A percentile compares a stretch with the other conserved stretches of the same genome.
These are phyloP conservation scores for Machimus atricapillus DNA, from an alignment of 2,888 invertebrate species.

Conservation along the genomic window DNA sequence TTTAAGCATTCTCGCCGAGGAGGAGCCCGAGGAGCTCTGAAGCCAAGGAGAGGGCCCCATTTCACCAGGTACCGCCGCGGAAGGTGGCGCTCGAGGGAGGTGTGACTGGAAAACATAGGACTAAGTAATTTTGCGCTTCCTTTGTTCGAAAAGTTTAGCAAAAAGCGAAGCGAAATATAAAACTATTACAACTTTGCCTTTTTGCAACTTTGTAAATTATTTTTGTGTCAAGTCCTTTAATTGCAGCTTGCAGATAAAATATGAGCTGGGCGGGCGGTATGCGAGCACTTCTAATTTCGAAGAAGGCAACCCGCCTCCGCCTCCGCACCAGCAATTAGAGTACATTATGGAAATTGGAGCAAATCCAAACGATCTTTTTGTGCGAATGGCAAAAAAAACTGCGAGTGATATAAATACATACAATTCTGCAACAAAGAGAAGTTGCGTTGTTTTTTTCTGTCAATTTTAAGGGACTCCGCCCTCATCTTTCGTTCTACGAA, in stretches of 20 bases:
- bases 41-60: background rate
- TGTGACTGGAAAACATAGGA: slow-evolving; percentile 9
- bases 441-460: background rate
- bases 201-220: slow-evolving; percentile 25
- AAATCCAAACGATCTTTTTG: slow-evolving; percentile 15
- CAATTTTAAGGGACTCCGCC: background rate
- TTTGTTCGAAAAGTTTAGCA: background rate
- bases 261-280: background rate
- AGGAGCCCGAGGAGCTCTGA: background rate
- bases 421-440: background rate
- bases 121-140: slow-evolving; percentile 21
- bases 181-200: slow-evolving; percentile 30
- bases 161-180: slow-evolving; percentile 1
- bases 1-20: background rate
- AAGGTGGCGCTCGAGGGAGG: background rate
- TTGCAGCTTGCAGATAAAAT: slow-evolving; percentile 20
- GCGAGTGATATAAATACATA: slow-evolving; percentile 18
- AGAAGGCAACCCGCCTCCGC: background rate
- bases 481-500: background rate
- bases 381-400: background rate
- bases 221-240: slow-evolving; percentile 29
- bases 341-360: slow-evolving; percentile 23
- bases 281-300: slow-evolving; percentile 2
- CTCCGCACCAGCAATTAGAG: background rate
- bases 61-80: background rate